These are phyloP conservation scores for Heliothis virescens DNA, from an alignment of 1,140 invertebrate genomes.

Conservation along the genomic window DNA sequence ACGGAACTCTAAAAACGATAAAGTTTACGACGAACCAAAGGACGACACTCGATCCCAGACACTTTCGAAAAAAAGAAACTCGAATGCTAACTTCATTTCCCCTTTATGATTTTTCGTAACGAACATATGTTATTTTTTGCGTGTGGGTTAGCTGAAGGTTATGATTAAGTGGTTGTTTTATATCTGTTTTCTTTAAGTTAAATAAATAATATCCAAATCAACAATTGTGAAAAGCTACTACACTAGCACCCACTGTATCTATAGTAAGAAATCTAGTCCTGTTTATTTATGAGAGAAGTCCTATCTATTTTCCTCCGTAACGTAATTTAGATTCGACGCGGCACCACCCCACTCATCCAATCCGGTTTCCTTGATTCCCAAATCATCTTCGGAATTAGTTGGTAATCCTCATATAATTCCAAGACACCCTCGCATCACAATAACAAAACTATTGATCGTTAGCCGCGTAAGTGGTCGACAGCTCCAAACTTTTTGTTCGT, in stretches of 20 bases:
- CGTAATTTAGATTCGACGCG: conserved; percentile 20
- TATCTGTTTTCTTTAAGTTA: background rate
- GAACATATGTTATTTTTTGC: conserved; percentile 1
- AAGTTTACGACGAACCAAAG: conserved; percentile 78
- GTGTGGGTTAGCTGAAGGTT: conserved; percentile 2
- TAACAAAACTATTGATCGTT: conserved; percentile 40
- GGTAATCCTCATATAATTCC: conserved; percentile 4
- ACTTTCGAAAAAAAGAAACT: conserved; percentile 75
- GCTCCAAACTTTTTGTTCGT: conserved; percentile 67
- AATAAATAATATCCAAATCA: too few relatives aligned
- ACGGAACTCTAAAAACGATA: conserved; percentile 73
- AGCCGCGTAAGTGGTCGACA: conserved; percentile 35
- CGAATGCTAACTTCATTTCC: conserved; percentile 68
- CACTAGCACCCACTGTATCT: background rate
- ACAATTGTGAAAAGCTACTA: too few relatives aligned
- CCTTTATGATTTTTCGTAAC: conserved; percentile 43
- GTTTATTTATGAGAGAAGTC: too few relatives aligned
- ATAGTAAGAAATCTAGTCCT: background rate
- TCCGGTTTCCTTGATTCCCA: conserved; percentile 13
- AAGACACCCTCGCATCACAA: conserved; percentile 30
- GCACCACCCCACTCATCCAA: conserved; percentile 6
- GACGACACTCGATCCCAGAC: conserved; percentile 69
- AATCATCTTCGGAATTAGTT: conserved; percentile 35
- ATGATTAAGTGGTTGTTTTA: background rate
- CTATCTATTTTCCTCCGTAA: background rate